Evolutionary conservation across 2,113 vertebrate species (phyloP).

Genomic region (Haemorhous mexicanus): DNA sequence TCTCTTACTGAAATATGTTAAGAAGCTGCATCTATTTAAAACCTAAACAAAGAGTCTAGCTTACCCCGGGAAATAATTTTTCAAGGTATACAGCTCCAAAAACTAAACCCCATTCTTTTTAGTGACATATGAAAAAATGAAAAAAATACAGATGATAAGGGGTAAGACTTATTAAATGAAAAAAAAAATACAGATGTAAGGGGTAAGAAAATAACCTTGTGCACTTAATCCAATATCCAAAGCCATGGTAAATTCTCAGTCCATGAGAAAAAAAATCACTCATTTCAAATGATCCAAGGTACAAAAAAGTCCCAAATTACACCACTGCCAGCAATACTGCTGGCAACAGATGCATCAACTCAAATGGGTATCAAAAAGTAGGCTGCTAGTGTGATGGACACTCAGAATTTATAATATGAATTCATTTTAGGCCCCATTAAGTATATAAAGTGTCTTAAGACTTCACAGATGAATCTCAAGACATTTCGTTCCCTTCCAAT

Average conservation of each 20-base stretch:
- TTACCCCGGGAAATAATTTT: conserved; percentile 51
- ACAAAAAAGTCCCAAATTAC: neutral
- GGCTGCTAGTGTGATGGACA: conserved; percentile 19
- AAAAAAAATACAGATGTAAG: neutral
- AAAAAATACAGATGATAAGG: neutral
- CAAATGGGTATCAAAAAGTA: neutral
- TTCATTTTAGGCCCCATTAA: conserved; percentile 61
- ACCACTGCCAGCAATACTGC: neutral
- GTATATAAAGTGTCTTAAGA: conserved; percentile 50
- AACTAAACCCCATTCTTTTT: neutral
- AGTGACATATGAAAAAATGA: neutral
- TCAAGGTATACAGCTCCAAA: neutral
- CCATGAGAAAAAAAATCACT: neutral
- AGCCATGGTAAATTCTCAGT: neutral
- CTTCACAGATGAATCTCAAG: conserved; percentile 55
- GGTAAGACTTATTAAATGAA: neutral
- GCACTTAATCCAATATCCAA: conserved; percentile 12
- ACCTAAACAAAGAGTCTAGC: conserved; percentile 49
- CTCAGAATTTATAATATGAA: neutral
- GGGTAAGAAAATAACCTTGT: conserved; percentile 20
- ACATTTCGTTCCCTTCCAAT: conserved; percentile 69
- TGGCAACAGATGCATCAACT: neutral
- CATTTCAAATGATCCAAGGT: neutral
- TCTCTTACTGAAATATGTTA: conserved; percentile 51
- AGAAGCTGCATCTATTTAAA: conserved; percentile 61